Evolutionary conservation across 2,888 invertebrate species (phyloP), one percentile per base, ranked within the genome.

Genomic region (Sympetrum striolatum): DNA sequence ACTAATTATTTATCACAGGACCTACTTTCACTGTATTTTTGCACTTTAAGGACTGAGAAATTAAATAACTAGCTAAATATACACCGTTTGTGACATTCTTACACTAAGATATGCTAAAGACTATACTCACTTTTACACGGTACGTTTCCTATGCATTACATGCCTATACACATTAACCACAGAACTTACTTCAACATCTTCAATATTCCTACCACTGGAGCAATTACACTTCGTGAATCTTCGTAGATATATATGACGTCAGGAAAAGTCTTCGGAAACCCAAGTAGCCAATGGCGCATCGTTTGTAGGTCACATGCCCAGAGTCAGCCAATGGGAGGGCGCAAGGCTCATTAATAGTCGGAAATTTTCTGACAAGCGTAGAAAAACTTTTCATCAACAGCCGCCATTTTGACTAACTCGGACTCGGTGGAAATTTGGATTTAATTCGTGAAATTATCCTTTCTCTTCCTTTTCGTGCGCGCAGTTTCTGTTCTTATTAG

Each of bases 331-430:
- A 95, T 95, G 92, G 92, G 92, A 92, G 91, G 25, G 90, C 91
- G 91, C 92, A 93, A 93, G 93, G 91, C 94, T 93, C 93, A 92
- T 93, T 94, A 93, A 93, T 94, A 94, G 94, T 94, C 94, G 94
- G 94, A 95, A 95, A 95, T 95, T 95, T 96, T 97, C 96, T 97
- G 97, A 97, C 97, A 97, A 97, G 97, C 97, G 97, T 97, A 97
- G 96, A 97, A 97, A 97, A 97, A 97, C 96, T 97, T 97, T 96
- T 97, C 97, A 97, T 97, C 97, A 97, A 97, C 97, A 97, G 97
- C 97, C 97, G 97, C 98, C 98, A 98, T 98, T 96, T 98, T 98
- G 97, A 96, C 96, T 96, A 96, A 96, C 95, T 95, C 95, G 95
- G 96, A 96, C 96, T 96, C 95, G 95, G 96, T 95, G 95, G 96